Conservation (phyloP, 2,797 vertebrate species). For the Erithacus rubecula region DNA sequence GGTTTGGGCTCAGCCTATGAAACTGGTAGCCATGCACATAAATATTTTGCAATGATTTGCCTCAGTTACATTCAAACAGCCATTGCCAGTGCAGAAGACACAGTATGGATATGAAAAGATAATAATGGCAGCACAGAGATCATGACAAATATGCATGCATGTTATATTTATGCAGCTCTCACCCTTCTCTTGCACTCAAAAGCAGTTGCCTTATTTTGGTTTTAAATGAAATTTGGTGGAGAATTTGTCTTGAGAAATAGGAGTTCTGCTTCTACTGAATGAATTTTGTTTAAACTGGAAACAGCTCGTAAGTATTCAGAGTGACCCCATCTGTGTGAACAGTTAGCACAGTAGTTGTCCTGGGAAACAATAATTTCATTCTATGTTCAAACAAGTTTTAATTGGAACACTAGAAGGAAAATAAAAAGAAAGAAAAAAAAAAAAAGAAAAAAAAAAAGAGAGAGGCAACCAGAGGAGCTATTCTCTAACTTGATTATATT, state of each 20-base stretch:
- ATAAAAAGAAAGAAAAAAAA: not conserved
- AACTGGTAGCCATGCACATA: not conserved
- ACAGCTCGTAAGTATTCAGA: not conserved
- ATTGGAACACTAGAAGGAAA: not conserved
- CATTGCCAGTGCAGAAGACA: conserved; percentile 6
- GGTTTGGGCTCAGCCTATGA: not conserved
- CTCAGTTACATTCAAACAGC: not conserved
- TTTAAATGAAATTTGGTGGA: not conserved
- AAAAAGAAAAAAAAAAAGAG: not conserved
- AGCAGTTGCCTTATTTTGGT: not conserved
- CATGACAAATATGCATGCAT: not conserved
- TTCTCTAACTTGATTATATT: not conserved
- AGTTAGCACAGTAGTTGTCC: not conserved
- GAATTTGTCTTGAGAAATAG: conserved; percentile 7
- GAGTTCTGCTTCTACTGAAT: not conserved
- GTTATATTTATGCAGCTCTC: conserved; percentile 16
- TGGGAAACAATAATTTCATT: not conserved
- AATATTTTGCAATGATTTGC: not conserved
- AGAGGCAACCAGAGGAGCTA: not conserved
- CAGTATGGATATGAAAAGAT: not conserved
- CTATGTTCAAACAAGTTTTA: not conserved
- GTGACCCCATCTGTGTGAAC: not conserved
- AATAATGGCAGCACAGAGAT: not conserved
- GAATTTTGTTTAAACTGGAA: not conserved
- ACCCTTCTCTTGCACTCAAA: conserved; percentile 38